Base-by-base conservation (phyloP, 2,797 vertebrate genomes). In the Notoglanidium macrostoma region DNA sequence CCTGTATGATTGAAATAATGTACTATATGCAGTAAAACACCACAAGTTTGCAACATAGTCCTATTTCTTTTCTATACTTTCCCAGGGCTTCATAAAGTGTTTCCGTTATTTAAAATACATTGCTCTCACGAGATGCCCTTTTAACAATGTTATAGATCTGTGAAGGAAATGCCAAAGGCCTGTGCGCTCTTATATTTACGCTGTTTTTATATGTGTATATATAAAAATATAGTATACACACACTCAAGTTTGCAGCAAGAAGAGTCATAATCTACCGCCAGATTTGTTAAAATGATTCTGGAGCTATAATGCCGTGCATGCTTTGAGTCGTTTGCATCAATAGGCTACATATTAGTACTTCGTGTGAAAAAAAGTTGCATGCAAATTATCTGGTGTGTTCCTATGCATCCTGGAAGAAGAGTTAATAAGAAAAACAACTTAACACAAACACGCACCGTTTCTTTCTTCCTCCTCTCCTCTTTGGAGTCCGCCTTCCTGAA, bases 401-500 rank as follows among this genome's bases (percentile, higher is more conserved):
- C 15, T 32, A 11, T 57, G 17, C 29, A 23, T 78, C 35, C 63
- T 63, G 57, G n/a, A 21, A 49, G 2, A 54, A 7, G 17, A 68
- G 44, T 32, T 79, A 11, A 73, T 44, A 29, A 65, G 21, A 26
- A 63, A 23, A 65, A 29, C 35, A 29, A 55, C 11, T 1, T 49
- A 14, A 15, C 46, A 54, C 5, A 84, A 11, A 61, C 73, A 68
- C 96, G 97, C 94, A 99, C 98, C 97, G 97, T 92, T 92, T 99
- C 98, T 92, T 97, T 97, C 96, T 98, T 98, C 94, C 97, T 94
- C 90, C 97, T 96, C 90, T 99, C 98, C 92, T 99, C 98, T 86
- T 98, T 98, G 87, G 96, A 96, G 91, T 99, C 98, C 76, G 97
- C 96, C 95, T 98, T 98, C 92, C 98, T 99, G 93, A 99, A 97